Evolutionary conservation across 2,888 invertebrate species (phyloP).

Genomic region (Acanthosoma haemorrhoidale): DNA sequence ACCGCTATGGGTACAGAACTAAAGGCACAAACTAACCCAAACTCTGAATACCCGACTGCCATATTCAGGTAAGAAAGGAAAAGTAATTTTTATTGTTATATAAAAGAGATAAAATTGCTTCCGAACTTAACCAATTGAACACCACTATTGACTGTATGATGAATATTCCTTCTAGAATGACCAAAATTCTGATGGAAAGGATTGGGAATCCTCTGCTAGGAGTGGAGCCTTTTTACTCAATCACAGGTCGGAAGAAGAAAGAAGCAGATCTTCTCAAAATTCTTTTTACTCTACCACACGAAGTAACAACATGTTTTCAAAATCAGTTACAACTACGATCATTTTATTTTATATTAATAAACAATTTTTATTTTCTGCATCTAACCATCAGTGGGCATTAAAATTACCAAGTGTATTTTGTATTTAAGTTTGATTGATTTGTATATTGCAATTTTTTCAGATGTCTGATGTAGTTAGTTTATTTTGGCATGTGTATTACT

Average conservation of each 20-base stretch:
- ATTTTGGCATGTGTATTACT: too few relatives aligned
- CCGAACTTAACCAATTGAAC: too few relatives aligned
- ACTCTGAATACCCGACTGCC: background rate
- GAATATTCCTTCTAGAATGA: background rate
- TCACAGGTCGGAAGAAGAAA: background rate
- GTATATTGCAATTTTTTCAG: too few relatives aligned
- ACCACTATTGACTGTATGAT: too few relatives aligned
- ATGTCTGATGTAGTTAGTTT: too few relatives aligned
- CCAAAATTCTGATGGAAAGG: background rate
- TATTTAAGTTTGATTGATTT: too few relatives aligned
- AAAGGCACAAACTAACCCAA: slow-evolving; percentile 15
- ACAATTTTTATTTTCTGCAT: too few relatives aligned
- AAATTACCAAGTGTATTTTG: too few relatives aligned
- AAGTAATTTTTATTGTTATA: background rate
- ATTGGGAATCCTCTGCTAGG: background rate
- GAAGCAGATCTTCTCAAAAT: background rate
- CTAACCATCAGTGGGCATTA: too few relatives aligned
- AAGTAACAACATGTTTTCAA: too few relatives aligned
- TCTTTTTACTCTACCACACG: background rate
- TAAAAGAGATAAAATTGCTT: background rate
- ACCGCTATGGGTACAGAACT: slow-evolving; percentile 24
- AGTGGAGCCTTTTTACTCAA: background rate
- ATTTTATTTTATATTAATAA: too few relatives aligned
- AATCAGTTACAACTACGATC: too few relatives aligned
- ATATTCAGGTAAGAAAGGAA: background rate